Conservation (phyloP, 2,888 invertebrate genomes). For the Pherbina coryleti region DNA sequence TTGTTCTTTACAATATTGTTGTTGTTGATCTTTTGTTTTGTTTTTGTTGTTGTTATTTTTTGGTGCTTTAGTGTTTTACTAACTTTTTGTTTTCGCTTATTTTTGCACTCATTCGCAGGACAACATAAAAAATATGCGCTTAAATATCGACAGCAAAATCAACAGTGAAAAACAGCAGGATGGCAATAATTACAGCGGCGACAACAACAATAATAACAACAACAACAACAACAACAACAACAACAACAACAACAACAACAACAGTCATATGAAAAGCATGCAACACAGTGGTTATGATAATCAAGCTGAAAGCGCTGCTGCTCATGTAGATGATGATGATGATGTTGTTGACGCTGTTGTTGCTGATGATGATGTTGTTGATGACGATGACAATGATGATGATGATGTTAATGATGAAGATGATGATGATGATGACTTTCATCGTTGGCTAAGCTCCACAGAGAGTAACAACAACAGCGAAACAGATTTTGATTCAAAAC, state of each 20-base stretch:
- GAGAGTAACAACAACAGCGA: constrained; percentile 55
- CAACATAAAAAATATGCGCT: not conserved
- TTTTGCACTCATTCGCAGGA: constrained; percentile 19
- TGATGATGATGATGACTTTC: constrained; percentile 62
- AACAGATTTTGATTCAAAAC: constrained; percentile 25
- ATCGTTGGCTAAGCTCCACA: constrained; percentile 65
- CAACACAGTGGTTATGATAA: not conserved
- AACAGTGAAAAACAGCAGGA: not conserved
- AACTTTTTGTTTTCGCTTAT: too few relatives aligned
- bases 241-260: not conserved
- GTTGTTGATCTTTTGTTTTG: too few relatives aligned
- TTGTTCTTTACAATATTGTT: too few relatives aligned
- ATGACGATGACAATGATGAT: constrained; percentile 42
- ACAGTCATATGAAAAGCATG: not conserved
- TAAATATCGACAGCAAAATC: not conserved
- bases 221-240: not conserved
- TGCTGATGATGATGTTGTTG: not conserved
- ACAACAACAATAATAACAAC: not conserved
- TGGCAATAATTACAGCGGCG: not conserved
- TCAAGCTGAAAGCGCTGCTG: not conserved
- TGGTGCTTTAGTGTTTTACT: too few relatives aligned
- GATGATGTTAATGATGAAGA: constrained; percentile 54
- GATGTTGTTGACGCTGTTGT: not conserved
- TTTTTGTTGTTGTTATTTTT: too few relatives aligned
- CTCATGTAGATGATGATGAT: not conserved